Percentiles rank a stretch among this genome's conserved stretches.
These are phyloP conservation scores for Schizaphis graminum DNA, from an alignment of 2,888 invertebrate species.

Conservation along the genomic window DNA sequence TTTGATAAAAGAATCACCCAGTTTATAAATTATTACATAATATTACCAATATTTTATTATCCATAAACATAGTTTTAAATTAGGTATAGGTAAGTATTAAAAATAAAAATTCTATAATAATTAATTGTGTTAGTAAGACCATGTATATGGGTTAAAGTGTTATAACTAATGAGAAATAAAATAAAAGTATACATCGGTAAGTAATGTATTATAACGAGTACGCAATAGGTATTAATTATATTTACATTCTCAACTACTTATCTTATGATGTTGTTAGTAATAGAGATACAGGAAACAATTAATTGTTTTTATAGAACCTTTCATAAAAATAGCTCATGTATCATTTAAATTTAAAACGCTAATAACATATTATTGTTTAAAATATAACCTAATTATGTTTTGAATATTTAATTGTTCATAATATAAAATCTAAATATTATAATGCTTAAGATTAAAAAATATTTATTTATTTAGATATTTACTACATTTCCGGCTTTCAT, in stretches of 20 bases:
- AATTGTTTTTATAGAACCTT: background rate
- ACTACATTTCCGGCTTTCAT: conserved; percentile 70
- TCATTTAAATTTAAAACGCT: background rate
- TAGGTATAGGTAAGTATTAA: background rate
- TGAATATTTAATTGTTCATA: background rate
- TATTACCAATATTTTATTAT: background rate
- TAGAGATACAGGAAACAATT: background rate
- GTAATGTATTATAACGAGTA: background rate
- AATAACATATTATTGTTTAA: background rate
- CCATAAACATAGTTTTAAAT: background rate
- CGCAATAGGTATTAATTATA: background rate
- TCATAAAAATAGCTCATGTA: background rate
- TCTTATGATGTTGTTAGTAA: background rate
- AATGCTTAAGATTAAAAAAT: background rate
- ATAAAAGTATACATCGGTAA: background rate
- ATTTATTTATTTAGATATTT: conserved; percentile 62
- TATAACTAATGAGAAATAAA: background rate
- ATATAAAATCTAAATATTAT: background rate
- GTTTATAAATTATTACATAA: background rate
- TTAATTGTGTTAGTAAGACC: background rate
- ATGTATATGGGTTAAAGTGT: background rate
- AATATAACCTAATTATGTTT: background rate
- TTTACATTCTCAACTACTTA: background rate
- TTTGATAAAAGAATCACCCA: too few relatives aligned
- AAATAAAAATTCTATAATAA: background rate